Percentiles rank a stretch among this genome's conserved stretches.
Evolutionary conservation across 2,888 invertebrate species (phyloP).

Genomic region (Odontomyia ornata): DNA sequence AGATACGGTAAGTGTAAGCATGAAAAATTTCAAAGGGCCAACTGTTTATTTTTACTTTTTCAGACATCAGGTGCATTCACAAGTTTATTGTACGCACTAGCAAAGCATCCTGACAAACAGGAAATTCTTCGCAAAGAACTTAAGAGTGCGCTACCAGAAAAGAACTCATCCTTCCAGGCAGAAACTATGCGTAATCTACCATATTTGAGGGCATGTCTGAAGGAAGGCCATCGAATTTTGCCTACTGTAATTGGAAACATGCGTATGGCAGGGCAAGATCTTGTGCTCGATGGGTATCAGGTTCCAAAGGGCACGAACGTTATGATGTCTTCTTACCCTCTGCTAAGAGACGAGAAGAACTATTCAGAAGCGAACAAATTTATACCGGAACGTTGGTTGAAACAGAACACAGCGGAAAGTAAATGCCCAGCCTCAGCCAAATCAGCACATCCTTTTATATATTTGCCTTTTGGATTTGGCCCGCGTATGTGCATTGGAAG

Average conservation of each 20-base stretch:
- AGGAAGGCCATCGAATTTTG: slow-evolving; percentile 74
- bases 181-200: slow-evolving; percentile 65
- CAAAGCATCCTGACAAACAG: slow-evolving; percentile 72
- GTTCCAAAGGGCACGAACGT: slow-evolving; percentile 75
- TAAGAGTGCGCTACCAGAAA: slow-evolving; percentile 61
- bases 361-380: slow-evolving; percentile 71
- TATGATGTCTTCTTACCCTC: slow-evolving; percentile 74
- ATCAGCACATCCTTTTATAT: slow-evolving; percentile 56
- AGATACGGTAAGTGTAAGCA: slow-evolving; percentile 72
- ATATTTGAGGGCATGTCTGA: slow-evolving; percentile 78
- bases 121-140: slow-evolving; percentile 70
- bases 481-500: slow-evolving; percentile 74
- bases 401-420: slow-evolving; percentile 33
- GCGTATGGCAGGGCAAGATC: slow-evolving; percentile 67
- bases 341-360: slow-evolving; percentile 71
- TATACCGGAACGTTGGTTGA: slow-evolving; percentile 77
- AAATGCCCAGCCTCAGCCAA: slow-evolving; percentile 60
- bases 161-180: slow-evolving; percentile 62
- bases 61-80: slow-evolving; percentile 69
- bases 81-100: slow-evolving; percentile 69
- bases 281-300: slow-evolving; percentile 70
- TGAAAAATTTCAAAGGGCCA: slow-evolving; percentile 62
- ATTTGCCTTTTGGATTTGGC: slow-evolving; percentile 76
- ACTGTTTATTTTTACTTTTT: slow-evolving; percentile 52
- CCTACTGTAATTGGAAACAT: slow-evolving; percentile 70